A percentile compares a stretch with the other conserved stretches of the same genome.
These are phyloP conservation scores for Orgyia antiqua DNA, from an alignment of 2,888 invertebrate genomes.

Conservation along the genomic window DNA sequence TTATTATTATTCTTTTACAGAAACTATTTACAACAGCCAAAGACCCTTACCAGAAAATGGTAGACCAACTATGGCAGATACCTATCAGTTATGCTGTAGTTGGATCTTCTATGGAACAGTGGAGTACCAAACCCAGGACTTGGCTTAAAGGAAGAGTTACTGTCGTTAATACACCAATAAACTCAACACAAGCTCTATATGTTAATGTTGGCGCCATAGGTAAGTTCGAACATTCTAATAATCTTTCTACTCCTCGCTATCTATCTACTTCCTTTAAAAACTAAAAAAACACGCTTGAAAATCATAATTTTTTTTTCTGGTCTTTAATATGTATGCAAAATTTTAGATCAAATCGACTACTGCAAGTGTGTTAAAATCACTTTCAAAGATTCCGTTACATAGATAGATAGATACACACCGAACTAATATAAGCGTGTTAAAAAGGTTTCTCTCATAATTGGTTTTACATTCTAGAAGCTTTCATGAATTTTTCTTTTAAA, in stretches of 20 bases:
- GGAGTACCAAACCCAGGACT: slow-evolving; percentile 42
- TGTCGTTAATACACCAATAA: slow-evolving; percentile 28
- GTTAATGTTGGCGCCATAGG: slow-evolving; percentile 80
- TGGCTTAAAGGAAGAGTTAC: slow-evolving; percentile 47
- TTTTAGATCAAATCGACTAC: too few relatives aligned
- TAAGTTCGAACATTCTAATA: slow-evolving; percentile 31
- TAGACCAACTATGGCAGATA: slow-evolving; percentile 77
- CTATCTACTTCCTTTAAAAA: too few relatives aligned
- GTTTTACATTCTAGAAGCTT: too few relatives aligned
- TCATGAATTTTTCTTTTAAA: too few relatives aligned
- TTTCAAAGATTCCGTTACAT: too few relatives aligned
- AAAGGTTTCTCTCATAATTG: too few relatives aligned
- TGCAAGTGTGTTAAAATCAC: too few relatives aligned
- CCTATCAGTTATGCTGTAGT: slow-evolving; percentile 71
- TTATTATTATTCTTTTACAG: slow-evolving; percentile 33
- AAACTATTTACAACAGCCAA: slow-evolving; percentile 50
- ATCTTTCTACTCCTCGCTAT: neutral
- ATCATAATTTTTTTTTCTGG: too few relatives aligned
- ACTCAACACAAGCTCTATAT: slow-evolving; percentile 73
- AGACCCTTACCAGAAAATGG: slow-evolving; percentile 45
- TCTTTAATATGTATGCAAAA: too few relatives aligned
- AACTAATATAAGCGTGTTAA: too few relatives aligned
- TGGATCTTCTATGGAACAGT: slow-evolving; percentile 23
- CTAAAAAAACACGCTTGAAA: too few relatives aligned
- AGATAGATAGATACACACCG: too few relatives aligned